Conservation (phyloP, 2,113 vertebrate genomes). For the Fulmarus glacialis region DNA sequence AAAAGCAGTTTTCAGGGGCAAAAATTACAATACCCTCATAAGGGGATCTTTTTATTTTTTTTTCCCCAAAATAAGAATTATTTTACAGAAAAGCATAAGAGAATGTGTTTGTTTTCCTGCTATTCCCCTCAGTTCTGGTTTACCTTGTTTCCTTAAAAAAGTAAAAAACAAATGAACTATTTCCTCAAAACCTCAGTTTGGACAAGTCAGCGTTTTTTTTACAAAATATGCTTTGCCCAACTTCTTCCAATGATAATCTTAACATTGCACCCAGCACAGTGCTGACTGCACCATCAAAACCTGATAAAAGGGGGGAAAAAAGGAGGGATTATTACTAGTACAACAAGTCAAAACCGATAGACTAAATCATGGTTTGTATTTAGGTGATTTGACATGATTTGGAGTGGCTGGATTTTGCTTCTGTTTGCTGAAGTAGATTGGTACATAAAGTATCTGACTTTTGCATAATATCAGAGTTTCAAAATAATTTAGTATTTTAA, state of each 20-base stretch:
- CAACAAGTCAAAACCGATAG: not conserved
- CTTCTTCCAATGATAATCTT: not conserved
- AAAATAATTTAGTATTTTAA: slow-evolving; percentile 40
- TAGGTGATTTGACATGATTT: not conserved
- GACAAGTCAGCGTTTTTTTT: not conserved
- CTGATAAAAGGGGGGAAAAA: not conserved
- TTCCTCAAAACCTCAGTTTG: not conserved
- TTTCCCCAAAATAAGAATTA: not conserved
- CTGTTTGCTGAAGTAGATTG: not conserved
- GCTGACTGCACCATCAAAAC: not conserved
- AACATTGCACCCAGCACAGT: not conserved
- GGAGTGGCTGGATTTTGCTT: not conserved
- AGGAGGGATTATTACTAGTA: not conserved
- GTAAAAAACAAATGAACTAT: rapidly evolving
- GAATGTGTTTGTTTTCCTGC: not conserved
- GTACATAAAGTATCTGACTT: not conserved
- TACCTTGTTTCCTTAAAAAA: not conserved
- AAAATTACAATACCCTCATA: not conserved
- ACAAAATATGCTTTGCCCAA: not conserved
- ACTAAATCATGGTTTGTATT: not conserved
- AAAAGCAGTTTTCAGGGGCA: not conserved
- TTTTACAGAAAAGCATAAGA: not conserved
- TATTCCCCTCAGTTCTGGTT: not conserved
- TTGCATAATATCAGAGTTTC: not conserved
- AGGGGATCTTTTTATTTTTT: not conserved